Evolutionary conservation across 1,140 invertebrate genomes (phyloP).

Genomic region (Bombus superbus): DNA sequence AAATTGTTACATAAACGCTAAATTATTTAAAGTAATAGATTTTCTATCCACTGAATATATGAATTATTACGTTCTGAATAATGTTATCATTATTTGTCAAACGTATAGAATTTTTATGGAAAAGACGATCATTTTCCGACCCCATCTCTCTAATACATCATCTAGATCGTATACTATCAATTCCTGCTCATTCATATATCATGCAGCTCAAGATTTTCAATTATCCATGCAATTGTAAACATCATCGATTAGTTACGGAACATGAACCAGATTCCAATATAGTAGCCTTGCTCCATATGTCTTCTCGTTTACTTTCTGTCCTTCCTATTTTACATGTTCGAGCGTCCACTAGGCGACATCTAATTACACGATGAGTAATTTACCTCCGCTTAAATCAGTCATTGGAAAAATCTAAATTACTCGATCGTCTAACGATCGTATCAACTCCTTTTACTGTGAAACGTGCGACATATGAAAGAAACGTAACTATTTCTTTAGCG

Average conservation of each 20-base stretch:
- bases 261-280: slow-evolving; percentile 17
- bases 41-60: too few species aligned
- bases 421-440: slow-evolving; percentile 48
- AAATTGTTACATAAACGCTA: too few species aligned
- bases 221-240: slow-evolving; percentile 19
- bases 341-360: slow-evolving; percentile 25
- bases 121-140: not conserved
- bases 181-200: not conserved
- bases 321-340: slow-evolving; percentile 32
- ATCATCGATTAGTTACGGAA: slow-evolving; percentile 24
- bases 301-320: not conserved
- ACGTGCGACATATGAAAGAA: not conserved
- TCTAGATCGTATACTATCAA: not conserved
- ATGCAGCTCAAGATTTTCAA: not conserved
- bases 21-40: too few species aligned
- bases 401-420: slow-evolving; percentile 30
- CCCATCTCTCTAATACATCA: not conserved
- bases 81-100: not conserved
- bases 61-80: too few species aligned
- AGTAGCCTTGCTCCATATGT: slow-evolving; percentile 38
- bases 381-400: slow-evolving; percentile 1
- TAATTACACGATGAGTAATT: slow-evolving; percentile 43
- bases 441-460: slow-evolving; percentile 35
- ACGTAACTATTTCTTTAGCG: not conserved
- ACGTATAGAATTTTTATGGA: not conserved